Base-by-base conservation (phyloP, 2,113 vertebrate species). In the Acanthochromis polyacanthus region DNA sequence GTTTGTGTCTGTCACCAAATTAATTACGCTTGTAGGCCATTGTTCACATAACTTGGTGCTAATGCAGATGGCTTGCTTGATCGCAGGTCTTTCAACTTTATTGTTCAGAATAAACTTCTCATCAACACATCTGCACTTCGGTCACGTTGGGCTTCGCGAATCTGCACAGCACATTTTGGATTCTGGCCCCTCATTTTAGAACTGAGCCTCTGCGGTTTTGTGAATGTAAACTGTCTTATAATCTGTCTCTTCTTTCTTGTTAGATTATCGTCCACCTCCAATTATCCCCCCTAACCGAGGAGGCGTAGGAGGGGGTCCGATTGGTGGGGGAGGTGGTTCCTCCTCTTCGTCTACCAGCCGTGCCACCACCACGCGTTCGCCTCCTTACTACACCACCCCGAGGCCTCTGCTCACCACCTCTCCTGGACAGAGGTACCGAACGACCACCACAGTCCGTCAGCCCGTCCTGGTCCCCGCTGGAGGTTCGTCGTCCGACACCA, bases 401-500 rank as follows among this genome's bases (percentile, higher is more conserved):
- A 94, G 94, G 60, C 94, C 92, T 11, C 94, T 95, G 62, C 95
- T 97, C 48, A 96, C 95, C 0, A 93, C 94, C 0, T 92, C 92
- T 3, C 86, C 92, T 0, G 95, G 95, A 71, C 95, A 95, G 62
- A 95, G 95, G 23, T 96, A 95, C 83, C 92, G 95, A 50, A 95
- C 92, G 36, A 98, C 97, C 59, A 98, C 95, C 59, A 96, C 96
- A 0, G 48, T 93, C 25, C 0, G 93, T 51, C 89, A 88, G 76
- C 75, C 89, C 4, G 3, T 0, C 94, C 88, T 1, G 71, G 23
- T 79, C 20, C 87, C 89, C 0, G 80, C 50, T 2, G 82, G 81
- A 5, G 93, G 90, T 23, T 85, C 88, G 0, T 76, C 87, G 0
- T 83, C 92, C 0, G 93, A 92, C 70, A 75, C 72, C 74, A 94